Evolutionary conservation across 1,140 invertebrate species (phyloP).

Genomic region (Megalonaias nervosa): DNA sequence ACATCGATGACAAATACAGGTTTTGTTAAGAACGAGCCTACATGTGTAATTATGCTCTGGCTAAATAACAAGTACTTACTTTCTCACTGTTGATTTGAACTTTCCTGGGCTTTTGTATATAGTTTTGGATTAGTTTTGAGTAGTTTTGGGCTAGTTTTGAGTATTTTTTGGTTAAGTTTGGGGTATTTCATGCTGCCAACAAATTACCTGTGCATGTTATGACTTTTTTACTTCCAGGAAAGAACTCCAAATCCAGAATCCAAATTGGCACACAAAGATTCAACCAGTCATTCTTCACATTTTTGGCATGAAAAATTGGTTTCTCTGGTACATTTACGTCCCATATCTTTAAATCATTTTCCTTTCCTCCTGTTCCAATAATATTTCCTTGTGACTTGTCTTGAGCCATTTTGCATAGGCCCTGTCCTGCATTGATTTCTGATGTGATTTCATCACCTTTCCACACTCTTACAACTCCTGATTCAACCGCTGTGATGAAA

Average conservation of each 20-base stretch:
- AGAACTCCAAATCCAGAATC: conserved; percentile 81
- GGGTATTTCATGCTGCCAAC: no score
- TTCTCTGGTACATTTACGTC: conserved; percentile 75
- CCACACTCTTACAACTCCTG: conserved; percentile 76
- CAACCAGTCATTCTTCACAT: conserved; percentile 82
- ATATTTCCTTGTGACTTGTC: conserved; percentile 69
- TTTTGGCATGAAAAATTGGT: conserved; percentile 80
- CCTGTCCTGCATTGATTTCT: conserved; percentile 59
- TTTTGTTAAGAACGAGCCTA: no score
- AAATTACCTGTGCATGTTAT: conserved; percentile 68
- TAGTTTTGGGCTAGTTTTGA: no score
- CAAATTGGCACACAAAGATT: conserved; percentile 85
- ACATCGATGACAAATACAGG: no score
- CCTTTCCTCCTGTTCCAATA: conserved; percentile 82
- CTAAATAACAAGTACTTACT: no score
- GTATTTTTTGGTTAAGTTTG: no score
- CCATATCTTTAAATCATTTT: conserved; percentile 84
- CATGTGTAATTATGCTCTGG: no score
- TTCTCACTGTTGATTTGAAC: no score
- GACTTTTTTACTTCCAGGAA: conserved; percentile 74
- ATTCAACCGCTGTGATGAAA: conserved; percentile 75
- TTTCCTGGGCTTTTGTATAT: no score
- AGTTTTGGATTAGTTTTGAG: no score
- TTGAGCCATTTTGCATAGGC: conserved; percentile 75
- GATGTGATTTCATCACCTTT: conserved; percentile 42